phyloP scores from a whole-genome alignment of 2,888 invertebrate genomes.

The Drosophila colorata region DNA sequence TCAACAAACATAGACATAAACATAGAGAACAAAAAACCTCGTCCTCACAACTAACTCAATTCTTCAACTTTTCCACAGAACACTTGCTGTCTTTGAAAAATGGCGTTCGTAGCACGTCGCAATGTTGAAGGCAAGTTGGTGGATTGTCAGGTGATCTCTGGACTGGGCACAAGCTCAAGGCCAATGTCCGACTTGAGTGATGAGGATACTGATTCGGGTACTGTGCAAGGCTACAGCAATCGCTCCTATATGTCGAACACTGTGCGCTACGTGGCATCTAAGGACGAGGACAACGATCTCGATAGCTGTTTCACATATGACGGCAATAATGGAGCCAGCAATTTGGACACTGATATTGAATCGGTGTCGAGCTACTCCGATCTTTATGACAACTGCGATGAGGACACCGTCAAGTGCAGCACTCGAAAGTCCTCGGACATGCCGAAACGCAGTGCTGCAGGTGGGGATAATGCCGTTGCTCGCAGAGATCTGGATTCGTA shows the following conservation, averaged over 20 bases:
- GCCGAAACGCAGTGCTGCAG: neutral
- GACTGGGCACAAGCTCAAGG: neutral
- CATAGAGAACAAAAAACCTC: constrained; percentile 10
- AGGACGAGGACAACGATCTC: constrained; percentile 20
- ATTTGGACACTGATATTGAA: constrained; percentile 2
- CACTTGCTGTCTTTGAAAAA: constrained; percentile 23
- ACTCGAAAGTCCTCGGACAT: neutral
- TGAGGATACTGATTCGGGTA: constrained; percentile 45
- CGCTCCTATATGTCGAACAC: constrained; percentile 60
- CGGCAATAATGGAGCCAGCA: neutral
- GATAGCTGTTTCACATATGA: neutral
- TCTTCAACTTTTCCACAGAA: constrained; percentile 16
- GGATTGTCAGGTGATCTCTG: constrained; percentile 46
- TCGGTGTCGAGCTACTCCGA: neutral
- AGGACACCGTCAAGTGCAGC: constrained; percentile 8
- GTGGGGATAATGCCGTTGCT: too few species aligned
- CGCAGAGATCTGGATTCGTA: neutral
- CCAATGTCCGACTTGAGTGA: constrained; percentile 53
- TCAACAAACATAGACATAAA: constrained; percentile 26
- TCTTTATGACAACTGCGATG: constrained; percentile 6
- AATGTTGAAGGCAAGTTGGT: constrained; percentile 55
- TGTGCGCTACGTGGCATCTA: constrained; percentile 49
- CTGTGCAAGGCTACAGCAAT: constrained; percentile 39
- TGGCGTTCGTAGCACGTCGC: constrained; percentile 62
- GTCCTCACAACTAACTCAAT: constrained; percentile 1